These are phyloP conservation scores for Limnephilus lunatus DNA, from an alignment of 2,888 invertebrate genomes.

Conservation along the genomic window DNA sequence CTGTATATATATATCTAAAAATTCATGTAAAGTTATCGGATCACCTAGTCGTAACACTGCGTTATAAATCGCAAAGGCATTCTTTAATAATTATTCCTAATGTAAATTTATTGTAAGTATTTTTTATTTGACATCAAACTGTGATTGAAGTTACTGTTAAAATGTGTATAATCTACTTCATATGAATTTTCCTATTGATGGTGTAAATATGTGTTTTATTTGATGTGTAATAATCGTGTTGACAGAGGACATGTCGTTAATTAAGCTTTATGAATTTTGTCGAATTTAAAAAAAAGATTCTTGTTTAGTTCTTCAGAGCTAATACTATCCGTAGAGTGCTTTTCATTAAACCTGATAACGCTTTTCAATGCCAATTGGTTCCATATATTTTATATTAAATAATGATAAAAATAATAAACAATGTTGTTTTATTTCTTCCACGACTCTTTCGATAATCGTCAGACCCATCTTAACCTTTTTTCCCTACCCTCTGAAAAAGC, in stretches of 20 bases:
- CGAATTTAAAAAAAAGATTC: neutral
- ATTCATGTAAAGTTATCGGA: slow-evolving; percentile 33
- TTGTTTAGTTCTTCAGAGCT: neutral
- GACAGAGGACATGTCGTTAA: neutral
- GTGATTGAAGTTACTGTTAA: slow-evolving; percentile 58
- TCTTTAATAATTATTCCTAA: slow-evolving; percentile 41
- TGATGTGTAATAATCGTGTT: neutral
- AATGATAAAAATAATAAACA: neutral
- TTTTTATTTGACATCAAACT: slow-evolving; percentile 57
- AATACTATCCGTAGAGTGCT: slow-evolving; percentile 20
- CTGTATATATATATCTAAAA: neutral
- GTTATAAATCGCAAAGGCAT: slow-evolving; percentile 56
- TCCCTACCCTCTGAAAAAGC: neutral
- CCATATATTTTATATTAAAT: slow-evolving; percentile 37
- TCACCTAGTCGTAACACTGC: slow-evolving; percentile 52
- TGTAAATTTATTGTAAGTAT: slow-evolving; percentile 48
- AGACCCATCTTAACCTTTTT: neutral
- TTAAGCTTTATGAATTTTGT: neutral
- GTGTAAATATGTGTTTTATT: slow-evolving; percentile 9
- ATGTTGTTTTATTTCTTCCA: slow-evolving; percentile 8
- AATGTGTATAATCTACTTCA: slow-evolving; percentile 25
- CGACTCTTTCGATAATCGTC: too few relatives aligned
- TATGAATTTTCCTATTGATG: slow-evolving; percentile 7
- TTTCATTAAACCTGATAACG: slow-evolving; percentile 30
- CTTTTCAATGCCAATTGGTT: slow-evolving; percentile 39